Conservation (phyloP, 2,888 invertebrate genomes). For the Muscina levida region DNA sequence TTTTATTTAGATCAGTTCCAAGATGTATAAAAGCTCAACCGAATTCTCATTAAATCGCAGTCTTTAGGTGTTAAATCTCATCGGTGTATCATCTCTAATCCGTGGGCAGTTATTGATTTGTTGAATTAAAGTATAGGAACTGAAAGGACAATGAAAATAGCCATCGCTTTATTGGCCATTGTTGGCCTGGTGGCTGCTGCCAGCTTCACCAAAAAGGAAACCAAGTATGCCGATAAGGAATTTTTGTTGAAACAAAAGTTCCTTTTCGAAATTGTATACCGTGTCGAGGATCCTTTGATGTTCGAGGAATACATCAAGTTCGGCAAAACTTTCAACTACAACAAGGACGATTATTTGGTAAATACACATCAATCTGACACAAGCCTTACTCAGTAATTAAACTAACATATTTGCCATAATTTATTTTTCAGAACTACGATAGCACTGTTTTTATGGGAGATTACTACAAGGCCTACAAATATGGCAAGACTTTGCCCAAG, state of each 20-base stretch:
- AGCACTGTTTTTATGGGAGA: constrained; percentile 61
- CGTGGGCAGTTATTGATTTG: constrained; percentile 69
- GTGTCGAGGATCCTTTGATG: constrained; percentile 70
- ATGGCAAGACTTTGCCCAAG: constrained; percentile 80
- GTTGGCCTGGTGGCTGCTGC: constrained; percentile 72
- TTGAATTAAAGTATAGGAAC: background rate
- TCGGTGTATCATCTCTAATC: constrained; percentile 67
- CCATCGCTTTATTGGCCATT: constrained; percentile 73
- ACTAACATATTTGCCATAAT: background rate
- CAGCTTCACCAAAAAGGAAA: constrained; percentile 65
- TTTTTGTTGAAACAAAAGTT: constrained; percentile 73
- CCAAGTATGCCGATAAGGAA: constrained; percentile 71
- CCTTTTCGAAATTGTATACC: constrained; percentile 72
- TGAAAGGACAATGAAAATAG: constrained; percentile 72
- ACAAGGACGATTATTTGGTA: constrained; percentile 66
- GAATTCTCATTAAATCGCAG: constrained; percentile 69
- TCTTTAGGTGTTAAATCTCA: constrained; percentile 73
- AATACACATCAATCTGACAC: constrained; percentile 27
- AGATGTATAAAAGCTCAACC: background rate
- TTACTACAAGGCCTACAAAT: constrained; percentile 66
- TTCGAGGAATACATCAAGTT: constrained; percentile 74
- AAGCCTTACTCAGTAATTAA: background rate
- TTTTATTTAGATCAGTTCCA: too few relatives aligned
- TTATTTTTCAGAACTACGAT: constrained; percentile 70
- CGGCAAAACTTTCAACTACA: constrained; percentile 81